Evolutionary conservation across 2,888 invertebrate species (phyloP).

Genomic region (Erannis defoliaria): DNA sequence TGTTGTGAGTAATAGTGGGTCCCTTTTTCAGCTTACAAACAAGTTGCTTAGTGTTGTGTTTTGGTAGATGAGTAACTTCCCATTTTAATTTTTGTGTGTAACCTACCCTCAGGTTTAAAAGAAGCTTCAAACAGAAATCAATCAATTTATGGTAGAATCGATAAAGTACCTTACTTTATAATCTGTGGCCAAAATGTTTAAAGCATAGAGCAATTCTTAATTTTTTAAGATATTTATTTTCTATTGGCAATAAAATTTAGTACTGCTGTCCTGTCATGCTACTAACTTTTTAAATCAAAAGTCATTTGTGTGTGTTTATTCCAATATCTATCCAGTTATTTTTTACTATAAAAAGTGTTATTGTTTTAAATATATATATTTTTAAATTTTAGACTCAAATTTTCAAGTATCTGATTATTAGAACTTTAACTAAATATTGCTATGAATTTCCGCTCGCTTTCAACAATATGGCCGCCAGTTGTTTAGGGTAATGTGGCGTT

Average conservation of each 20-base stretch:
- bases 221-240: background rate
- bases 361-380: background rate
- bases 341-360: background rate
- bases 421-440: slow-evolving; percentile 54
- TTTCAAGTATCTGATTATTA: background rate
- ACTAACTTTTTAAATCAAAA: background rate
- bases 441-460: slow-evolving; percentile 78
- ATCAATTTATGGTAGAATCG: no score
- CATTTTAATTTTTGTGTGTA: no score
- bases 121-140: background rate
- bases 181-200: background rate
- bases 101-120: background rate
- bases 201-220: background rate
- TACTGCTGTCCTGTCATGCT: slow-evolving; percentile 1
- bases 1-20: no score
- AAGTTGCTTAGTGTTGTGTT: no score
- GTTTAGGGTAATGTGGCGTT: slow-evolving; percentile 87
- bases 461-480: slow-evolving; percentile 86
- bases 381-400: background rate
- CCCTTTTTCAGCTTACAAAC: no score
- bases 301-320: background rate
- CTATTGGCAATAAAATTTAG: background rate
- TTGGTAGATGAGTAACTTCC: no score
- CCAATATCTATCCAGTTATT: background rate
- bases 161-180: no score